Evolutionary conservation across 2,113 vertebrate genomes (phyloP).

Genomic region (Pantherophis guttatus): DNA sequence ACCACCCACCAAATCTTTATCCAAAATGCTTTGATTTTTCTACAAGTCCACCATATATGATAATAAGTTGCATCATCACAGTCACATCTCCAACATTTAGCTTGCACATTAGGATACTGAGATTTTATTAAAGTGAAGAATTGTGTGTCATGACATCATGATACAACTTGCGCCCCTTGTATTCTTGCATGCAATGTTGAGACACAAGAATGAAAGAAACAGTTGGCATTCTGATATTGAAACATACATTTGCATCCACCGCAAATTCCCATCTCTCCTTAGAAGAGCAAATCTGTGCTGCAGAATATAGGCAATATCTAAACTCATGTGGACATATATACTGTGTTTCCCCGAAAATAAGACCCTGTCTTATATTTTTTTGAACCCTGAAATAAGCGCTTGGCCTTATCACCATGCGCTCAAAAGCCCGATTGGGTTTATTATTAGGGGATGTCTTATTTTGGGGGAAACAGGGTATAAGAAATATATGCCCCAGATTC

Average conservation of each 20-base stretch:
- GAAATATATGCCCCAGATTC: not conserved
- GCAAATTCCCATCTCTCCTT: not conserved
- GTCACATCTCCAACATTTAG: no score
- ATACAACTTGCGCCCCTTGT: not conserved
- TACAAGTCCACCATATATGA: no score
- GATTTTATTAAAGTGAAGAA: not conserved
- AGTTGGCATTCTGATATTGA: not conserved
- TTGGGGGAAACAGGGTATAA: not conserved
- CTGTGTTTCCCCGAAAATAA: no score
- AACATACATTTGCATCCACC: not conserved
- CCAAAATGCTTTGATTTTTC: no score
- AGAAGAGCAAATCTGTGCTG: not conserved
- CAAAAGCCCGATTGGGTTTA: no score
- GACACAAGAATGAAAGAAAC: not conserved
- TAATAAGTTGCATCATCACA: no score
- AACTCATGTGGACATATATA: not conserved
- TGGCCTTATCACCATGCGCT: no score
- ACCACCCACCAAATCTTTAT: no score
- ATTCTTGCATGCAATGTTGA: not conserved
- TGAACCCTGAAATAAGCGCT: no score
- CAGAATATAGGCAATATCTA: not conserved
- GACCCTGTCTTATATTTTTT: no score
- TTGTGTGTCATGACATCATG: not conserved
- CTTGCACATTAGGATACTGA: no score
- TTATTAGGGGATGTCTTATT: no score